Evolutionary conservation across 2,113 vertebrate species (phyloP).

Genomic region (Xenus cinereus): DNA sequence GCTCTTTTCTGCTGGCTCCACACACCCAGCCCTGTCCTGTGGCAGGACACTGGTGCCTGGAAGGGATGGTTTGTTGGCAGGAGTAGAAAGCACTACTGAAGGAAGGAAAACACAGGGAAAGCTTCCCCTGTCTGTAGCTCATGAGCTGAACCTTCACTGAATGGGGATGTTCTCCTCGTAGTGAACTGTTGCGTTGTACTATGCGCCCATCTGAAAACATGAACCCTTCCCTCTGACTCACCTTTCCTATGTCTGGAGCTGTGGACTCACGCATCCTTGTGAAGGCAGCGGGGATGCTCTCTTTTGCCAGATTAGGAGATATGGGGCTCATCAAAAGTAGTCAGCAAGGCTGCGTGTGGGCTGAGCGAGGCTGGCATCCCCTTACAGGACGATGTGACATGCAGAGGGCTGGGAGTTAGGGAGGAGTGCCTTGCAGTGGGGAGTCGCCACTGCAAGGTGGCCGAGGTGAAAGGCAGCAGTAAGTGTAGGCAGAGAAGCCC

Average conservation of each 20-base stretch:
- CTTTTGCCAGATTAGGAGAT: neutral
- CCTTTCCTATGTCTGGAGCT: neutral
- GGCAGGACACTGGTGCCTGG: fast-evolving
- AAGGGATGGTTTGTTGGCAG: neutral
- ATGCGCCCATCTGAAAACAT: neutral
- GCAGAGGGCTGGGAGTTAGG: neutral
- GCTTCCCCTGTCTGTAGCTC: neutral
- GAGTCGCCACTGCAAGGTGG: no score
- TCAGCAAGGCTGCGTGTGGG: neutral
- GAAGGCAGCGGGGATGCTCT: neutral
- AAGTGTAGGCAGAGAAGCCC: neutral
- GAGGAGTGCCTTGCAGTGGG: no score
- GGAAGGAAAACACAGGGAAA: neutral
- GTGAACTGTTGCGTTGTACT: neutral
- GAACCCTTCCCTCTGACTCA: neutral
- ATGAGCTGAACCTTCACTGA: neutral
- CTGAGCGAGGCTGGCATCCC: neutral
- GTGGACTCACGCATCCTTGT: neutral
- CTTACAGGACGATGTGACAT: neutral
- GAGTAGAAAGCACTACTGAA: neutral
- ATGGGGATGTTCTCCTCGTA: neutral
- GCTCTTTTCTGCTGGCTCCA: neutral
- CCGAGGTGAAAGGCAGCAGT: neutral
- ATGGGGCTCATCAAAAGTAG: neutral
- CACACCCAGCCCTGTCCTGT: neutral